Evolutionary conservation across 2,888 invertebrate species (phyloP).

Genomic region (Salpingus planirostris): DNA sequence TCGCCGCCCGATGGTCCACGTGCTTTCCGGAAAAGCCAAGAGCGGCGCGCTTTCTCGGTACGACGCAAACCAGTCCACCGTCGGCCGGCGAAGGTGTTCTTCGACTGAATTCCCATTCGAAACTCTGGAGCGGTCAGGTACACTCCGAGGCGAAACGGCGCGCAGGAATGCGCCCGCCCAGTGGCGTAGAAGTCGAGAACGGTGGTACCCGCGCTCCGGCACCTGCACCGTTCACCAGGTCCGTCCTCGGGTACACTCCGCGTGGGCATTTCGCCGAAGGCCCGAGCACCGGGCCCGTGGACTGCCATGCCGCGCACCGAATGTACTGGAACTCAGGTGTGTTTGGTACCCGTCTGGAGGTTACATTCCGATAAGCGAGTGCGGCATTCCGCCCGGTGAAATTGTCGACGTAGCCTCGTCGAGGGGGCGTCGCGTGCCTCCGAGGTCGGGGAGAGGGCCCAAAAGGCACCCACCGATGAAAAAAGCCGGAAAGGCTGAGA

Average conservation of each 20-base stretch:
- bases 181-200: conserved; percentile 5
- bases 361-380: conserved; percentile 40
- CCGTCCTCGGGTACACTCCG: conserved; percentile 32
- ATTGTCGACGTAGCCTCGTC: conserved; percentile 29
- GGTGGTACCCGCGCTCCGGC: conserved; percentile 5
- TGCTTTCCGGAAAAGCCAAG: conserved; percentile 25
- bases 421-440: conserved; percentile 14
- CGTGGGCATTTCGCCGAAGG: conserved; percentile 22
- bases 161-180: conserved; percentile 39
- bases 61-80: conserved; percentile 17
- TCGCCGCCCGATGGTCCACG: conserved; percentile 33
- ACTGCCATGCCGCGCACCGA: too few relatives aligned
- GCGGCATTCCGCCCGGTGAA: conserved; percentile 41
- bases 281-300: conserved; percentile 3
- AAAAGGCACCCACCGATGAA: too few relatives aligned
- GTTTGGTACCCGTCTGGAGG: conserved; percentile 40
- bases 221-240: conserved; percentile 22
- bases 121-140: conserved; percentile 41
- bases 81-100: conserved; percentile 36
- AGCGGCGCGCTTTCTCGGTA: too few relatives aligned
- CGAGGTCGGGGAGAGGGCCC: too few relatives aligned
- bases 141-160: conserved; percentile 41
- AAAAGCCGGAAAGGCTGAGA: too few relatives aligned
- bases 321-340: conserved; percentile 43
- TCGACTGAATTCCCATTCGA: conserved; percentile 38